A percentile compares a stretch with the other conserved stretches of the same genome.
These are phyloP conservation scores for Drosophila mauritiana DNA, from an alignment of 1,140 invertebrate species.

Conservation along the genomic window DNA sequence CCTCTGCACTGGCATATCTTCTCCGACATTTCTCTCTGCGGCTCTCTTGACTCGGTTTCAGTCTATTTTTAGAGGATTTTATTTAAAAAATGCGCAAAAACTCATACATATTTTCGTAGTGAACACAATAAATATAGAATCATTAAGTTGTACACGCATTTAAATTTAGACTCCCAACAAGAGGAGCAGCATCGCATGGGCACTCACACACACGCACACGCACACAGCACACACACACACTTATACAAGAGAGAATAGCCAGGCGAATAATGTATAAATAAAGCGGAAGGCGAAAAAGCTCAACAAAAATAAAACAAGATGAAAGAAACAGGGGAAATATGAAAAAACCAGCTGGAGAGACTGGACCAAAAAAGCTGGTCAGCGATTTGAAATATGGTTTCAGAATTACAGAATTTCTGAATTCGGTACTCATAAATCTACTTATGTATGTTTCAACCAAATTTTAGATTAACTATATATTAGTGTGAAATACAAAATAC, in stretches of 20 bases:
- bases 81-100: conserved; percentile 82
- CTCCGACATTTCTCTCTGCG: conserved; percentile 26
- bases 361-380: conserved; percentile 2
- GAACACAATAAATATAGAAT: conserved; percentile 84
- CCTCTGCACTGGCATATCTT: conserved; percentile 9
- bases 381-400: background rate
- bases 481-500: no score
- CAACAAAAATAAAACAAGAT: conserved; percentile 51
- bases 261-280: conserved; percentile 60
- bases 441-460: no score
- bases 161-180: conserved; percentile 75
- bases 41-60: conserved; percentile 48
- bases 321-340: conserved; percentile 8
- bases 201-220: conserved; percentile 7
- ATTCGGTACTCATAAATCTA: no score
- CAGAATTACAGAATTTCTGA: background rate
- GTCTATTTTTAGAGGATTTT: conserved; percentile 52
- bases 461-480: no score
- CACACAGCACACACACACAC: background rate
- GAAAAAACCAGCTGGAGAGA: conserved; percentile 24
- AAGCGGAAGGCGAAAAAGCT: conserved; percentile 45
- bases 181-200: conserved; percentile 29
- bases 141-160: conserved; percentile 84
- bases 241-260: conserved; percentile 15
- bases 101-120: conserved; percentile 84